phyloP scores from a whole-genome alignment of 2,888 invertebrate genomes.

The Neocrepidodera transversa region DNA sequence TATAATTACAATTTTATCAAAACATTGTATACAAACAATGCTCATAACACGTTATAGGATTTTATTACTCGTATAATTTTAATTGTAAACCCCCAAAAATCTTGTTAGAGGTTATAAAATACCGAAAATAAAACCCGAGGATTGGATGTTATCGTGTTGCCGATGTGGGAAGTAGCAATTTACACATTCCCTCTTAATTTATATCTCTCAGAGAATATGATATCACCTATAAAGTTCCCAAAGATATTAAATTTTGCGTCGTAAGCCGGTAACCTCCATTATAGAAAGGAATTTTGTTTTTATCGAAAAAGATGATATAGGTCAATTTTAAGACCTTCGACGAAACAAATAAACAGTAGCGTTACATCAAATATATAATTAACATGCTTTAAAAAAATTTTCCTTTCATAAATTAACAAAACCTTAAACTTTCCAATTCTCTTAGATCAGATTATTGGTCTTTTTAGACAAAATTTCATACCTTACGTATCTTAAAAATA shows the following conservation, averaged over 20 bases:
- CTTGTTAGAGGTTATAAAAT: not conserved
- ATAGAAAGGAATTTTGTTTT: no score
- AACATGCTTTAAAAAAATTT: no score
- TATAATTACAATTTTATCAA: not conserved
- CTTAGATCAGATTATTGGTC: no score
- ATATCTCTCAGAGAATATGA: slow-evolving; percentile 14
- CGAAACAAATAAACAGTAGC: no score
- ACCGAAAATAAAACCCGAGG: slow-evolving; percentile 1
- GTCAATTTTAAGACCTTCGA: no score
- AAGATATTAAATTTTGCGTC: slow-evolving; percentile 13
- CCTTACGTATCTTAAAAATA: no score
- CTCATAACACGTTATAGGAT: not conserved
- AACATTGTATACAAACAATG: not conserved
- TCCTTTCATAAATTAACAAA: no score
- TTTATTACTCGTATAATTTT: not conserved
- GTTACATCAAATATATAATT: no score
- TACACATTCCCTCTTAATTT: slow-evolving; percentile 17
- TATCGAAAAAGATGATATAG: no score
- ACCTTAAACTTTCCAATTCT: no score
- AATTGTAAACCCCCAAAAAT: slow-evolving; percentile 4
- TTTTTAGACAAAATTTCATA: no score
- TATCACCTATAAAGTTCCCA: slow-evolving; percentile 5
- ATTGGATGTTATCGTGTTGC: not conserved
- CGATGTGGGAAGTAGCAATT: slow-evolving; percentile 7
- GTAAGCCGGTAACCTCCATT: no score